These are phyloP conservation scores for Apistogramma diplotaenia DNA, from an alignment of 2,113 vertebrate genomes.

Conservation along the genomic window DNA sequence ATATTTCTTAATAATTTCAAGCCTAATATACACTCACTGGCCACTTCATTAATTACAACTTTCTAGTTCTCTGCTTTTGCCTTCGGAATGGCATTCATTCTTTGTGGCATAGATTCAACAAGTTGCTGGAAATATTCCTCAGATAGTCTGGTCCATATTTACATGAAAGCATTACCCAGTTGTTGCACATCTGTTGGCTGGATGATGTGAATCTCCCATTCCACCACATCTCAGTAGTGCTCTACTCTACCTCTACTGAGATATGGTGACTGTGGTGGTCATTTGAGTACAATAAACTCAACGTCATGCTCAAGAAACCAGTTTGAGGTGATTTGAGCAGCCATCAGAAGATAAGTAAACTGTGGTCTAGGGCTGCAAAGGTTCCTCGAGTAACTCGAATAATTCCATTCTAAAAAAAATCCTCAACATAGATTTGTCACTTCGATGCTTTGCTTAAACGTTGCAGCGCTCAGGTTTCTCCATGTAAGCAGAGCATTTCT, in stretches of 20 bases:
- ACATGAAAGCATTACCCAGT: not conserved
- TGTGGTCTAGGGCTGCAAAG: too few species aligned
- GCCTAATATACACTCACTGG: not conserved
- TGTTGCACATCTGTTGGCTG: not conserved
- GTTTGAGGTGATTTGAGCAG: not conserved
- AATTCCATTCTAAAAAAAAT: too few species aligned
- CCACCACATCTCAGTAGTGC: not conserved
- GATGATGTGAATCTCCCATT: not conserved
- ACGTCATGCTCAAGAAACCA: not conserved
- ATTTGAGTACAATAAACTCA: not conserved
- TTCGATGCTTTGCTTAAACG: too few species aligned
- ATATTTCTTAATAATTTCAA: not conserved
- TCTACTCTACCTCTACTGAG: too few species aligned
- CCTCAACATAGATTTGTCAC: too few species aligned
- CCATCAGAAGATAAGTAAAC: not conserved
- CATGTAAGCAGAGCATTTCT: too few species aligned
- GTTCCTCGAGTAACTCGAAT: too few species aligned
- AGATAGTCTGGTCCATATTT: not conserved
- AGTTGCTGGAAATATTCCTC: not conserved
- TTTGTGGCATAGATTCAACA: not conserved
- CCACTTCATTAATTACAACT: not conserved
- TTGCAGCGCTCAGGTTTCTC: too few species aligned
- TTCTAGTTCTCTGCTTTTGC: not conserved
- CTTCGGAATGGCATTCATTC: not conserved
- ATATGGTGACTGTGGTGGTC: not conserved